Base-by-base conservation (phyloP, 2,113 vertebrate genomes). In the Toxotes chatareus region DNA sequence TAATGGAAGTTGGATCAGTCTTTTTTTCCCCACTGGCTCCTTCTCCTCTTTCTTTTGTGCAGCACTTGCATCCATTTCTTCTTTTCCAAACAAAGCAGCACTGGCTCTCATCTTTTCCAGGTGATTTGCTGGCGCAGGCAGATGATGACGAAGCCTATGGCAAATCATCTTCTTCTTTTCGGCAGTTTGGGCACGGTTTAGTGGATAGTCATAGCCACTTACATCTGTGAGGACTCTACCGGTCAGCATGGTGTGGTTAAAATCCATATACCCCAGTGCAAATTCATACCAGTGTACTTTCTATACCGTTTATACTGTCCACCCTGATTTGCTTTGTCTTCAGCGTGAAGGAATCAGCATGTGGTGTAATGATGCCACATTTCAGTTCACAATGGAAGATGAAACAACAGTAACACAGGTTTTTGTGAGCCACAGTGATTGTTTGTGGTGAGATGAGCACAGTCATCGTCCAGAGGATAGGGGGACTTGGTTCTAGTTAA, bases 371-470 rank as follows among this genome's bases (percentile, higher is more conserved):
- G 59, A 53, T 53, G 51, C 19, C 7, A 53, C 21, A 4, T 46
- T 36, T 73, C 19, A 78, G 14, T 51, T 2, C 1, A 46, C 66
- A 55, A 7, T 61, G 38, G 63, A 31, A 57, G n/a, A 63, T 62
- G 75, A 84, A 57, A 32, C 60, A 5, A 27, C 77, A 51, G 13
- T 80, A 71, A 84, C 66, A 9, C 46, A 65, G 64, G 57, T 44
- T 61, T 27, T 51, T 36, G 1, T 16, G 49, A 51, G 19, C 49
- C 49, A 21, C 53, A 53, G 38, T 27, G n/a, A 31, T 40, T 7
- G n/a, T 66, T 59, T 51, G 60, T 10, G 46, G 62, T 46, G 16
- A 67, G 27, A 67, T 70, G 31, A 64, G 27, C 49, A n/a, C 60
- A 44, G 32, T 42, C 34, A 40, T 66, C 62, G 57, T 57, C 10